Conservation (phyloP, 1,140 invertebrate species). For the Solen grandis region DNA sequence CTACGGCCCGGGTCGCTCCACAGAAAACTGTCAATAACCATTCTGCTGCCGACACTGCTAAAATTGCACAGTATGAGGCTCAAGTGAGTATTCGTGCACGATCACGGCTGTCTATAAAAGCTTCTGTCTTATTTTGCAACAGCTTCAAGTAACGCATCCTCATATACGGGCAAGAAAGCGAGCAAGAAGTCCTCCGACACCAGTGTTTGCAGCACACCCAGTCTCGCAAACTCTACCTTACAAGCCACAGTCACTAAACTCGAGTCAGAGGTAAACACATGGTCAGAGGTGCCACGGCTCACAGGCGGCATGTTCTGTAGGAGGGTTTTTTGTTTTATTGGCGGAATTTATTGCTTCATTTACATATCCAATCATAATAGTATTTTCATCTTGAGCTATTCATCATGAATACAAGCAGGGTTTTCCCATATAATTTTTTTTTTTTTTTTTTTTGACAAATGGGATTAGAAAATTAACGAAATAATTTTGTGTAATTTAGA, state of each 20-base stretch:
- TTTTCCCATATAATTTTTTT: no score
- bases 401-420: no score
- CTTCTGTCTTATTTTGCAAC: neutral
- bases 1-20: neutral
- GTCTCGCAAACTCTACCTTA: neutral
- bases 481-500: no score
- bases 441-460: no score
- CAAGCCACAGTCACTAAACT: neutral
- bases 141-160: neutral
- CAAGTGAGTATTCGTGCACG: neutral
- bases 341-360: neutral
- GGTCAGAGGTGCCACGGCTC: neutral
- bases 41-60: neutral
- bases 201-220: no score
- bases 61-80: neutral
- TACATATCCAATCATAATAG: neutral
- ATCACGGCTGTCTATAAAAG: neutral
- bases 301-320: no score
- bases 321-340: neutral
- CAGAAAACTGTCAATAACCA: neutral
- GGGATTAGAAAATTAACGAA: no score
- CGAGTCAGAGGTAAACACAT: neutral
- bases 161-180: neutral
- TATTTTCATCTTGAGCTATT: no score
- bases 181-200: neutral